Conservation (phyloP, 2,888 invertebrate genomes). For the Blastobasis adustella region DNA sequence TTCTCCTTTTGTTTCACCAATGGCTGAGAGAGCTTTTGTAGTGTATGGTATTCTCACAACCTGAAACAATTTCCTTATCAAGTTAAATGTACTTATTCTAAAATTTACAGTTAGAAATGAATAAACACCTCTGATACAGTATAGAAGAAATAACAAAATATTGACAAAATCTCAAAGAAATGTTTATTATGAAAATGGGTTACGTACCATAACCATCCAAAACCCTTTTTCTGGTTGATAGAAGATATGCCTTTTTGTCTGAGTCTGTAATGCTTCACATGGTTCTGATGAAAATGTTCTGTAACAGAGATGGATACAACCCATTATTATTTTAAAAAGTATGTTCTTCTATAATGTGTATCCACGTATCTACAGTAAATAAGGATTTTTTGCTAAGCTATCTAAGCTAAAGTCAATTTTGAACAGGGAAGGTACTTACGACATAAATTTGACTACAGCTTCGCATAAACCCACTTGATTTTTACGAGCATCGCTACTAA, state of each 20-base stretch:
- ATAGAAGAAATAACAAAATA: too few species aligned
- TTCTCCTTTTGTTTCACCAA: conserved; percentile 86
- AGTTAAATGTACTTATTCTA: background rate
- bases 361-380: too few species aligned
- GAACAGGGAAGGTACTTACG: conserved; percentile 74
- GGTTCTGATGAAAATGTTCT: conserved; percentile 88
- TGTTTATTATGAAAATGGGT: background rate
- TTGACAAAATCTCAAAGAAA: too few species aligned
- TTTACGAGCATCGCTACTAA: conserved; percentile 87
- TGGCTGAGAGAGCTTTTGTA: conserved; percentile 80
- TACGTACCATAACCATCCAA: conserved; percentile 93
- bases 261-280: conserved; percentile 91
- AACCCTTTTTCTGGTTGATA: conserved; percentile 90
- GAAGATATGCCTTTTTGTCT: conserved; percentile 91
- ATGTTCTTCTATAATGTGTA: too few species aligned
- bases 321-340: too few species aligned
- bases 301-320: conserved; percentile 23
- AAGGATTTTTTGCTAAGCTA: background rate
- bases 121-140: too few species aligned
- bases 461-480: conserved; percentile 96
- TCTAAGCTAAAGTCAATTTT: background rate
- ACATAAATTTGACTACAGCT: conserved; percentile 95
- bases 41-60: conserved; percentile 84
- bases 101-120: too few species aligned
- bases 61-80: conserved; percentile 56